These are phyloP conservation scores for Leptinotarsa peninsularis DNA, from an alignment of 2,888 invertebrate species.

Conservation along the genomic window DNA sequence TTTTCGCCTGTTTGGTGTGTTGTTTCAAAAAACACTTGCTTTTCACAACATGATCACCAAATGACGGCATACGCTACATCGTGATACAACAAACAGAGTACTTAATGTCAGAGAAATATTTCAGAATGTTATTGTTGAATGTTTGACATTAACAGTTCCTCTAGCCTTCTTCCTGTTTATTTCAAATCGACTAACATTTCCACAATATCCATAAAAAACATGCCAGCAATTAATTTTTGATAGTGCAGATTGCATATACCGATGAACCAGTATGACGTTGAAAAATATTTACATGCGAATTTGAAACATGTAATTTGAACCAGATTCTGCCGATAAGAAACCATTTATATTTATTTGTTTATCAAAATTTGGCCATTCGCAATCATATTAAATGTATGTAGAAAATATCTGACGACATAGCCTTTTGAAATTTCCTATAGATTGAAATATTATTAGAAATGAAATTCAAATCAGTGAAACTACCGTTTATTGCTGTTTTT, in stretches of 20 bases:
- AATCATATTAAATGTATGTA: no score
- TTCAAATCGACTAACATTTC: neutral
- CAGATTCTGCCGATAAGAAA: no score
- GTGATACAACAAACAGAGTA: constrained; percentile 9
- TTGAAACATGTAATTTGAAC: no score
- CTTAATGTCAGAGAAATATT: neutral
- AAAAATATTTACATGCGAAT: neutral
- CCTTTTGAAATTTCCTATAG: no score
- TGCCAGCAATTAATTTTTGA: neutral
- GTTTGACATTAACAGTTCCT: neutral
- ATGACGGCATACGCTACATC: neutral
- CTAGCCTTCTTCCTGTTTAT: constrained; percentile 8
- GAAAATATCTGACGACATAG: no score
- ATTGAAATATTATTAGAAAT: no score
- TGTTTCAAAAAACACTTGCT: neutral
- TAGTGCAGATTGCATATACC: constrained; percentile 2
- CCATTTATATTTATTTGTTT: no score
- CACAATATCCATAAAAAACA: neutral
- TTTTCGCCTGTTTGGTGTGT: neutral
- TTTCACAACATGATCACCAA: neutral
- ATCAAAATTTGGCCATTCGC: no score
- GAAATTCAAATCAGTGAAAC: no score
- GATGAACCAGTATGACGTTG: neutral
- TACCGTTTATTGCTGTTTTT: no score
- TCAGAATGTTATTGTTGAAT: constrained; percentile 13